Evolutionary conservation across 2,888 invertebrate genomes (phyloP), one percentile per base, ranked within the genome.

Genomic region (Agrilus mali): DNA sequence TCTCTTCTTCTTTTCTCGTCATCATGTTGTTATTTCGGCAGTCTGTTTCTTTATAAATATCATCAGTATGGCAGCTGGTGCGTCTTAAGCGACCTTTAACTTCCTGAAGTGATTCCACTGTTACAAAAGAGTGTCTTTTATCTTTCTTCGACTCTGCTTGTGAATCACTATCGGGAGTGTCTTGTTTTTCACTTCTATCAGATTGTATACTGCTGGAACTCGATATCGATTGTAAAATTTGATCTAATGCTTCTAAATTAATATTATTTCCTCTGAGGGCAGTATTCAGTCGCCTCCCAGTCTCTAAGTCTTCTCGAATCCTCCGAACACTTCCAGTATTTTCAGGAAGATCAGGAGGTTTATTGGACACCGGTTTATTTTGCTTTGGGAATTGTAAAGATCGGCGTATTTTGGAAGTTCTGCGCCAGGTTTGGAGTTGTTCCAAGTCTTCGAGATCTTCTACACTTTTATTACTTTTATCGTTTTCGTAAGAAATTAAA

Each of bases 301-400:
- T 74, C 55, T 75, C 75, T 39, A 75, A 55, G 50, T 75, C 74
- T 35, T 72, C 69, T 2, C 70, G 65, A 40, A 75, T 70, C 53
- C 71, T 72, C 2, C 70, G 66, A 2, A 76, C 74, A 49, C 69
- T 74, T 10, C 73, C 73, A 2, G 65, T 67, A 45, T 65, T 70
- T 48, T 67, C 66, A 3, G 74, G 73, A 35, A 65, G 49, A 50
- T 66, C 64, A 27, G 51, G 40, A 4, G 57, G 56, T 47, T 56
- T 59, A 10, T 45, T 46, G n/a, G 47, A 41, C 17, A 46, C 34
- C 7, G 51, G 14, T 42, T 55, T 57, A 36, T 53, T 58, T 45
- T 58, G 54, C 55, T 77, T 78, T 6, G 80, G 77, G 59, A 80
- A 78, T 56, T 84, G 80, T 50, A 84, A 67, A 4, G 82, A 81